These are phyloP conservation scores for Tachyglossus aculeatus DNA, from an alignment of 2,797 vertebrate genomes.

Conservation along the genomic window DNA sequence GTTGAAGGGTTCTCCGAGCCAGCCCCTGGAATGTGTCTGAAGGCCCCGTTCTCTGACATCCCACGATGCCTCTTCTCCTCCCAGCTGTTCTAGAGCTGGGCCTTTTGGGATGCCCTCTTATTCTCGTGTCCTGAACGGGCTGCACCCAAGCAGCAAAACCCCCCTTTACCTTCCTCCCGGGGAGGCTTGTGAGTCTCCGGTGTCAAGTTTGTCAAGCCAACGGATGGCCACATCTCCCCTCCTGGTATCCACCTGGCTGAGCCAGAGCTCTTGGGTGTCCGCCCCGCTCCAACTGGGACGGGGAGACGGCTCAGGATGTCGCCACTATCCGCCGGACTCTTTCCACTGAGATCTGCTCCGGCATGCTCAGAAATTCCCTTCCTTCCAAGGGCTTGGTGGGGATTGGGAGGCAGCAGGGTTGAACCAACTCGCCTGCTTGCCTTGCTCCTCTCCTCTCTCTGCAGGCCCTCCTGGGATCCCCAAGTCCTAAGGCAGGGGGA, in stretches of 20 bases:
- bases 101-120: neutral
- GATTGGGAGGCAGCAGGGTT: too few species aligned
- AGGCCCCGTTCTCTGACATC: neutral
- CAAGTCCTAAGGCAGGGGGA: too few species aligned
- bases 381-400: conserved; percentile 47
- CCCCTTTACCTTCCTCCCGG: neutral
- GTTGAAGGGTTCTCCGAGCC: neutral
- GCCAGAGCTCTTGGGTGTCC: neutral
- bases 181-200: neutral
- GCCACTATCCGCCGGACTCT: conserved; percentile 18
- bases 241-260: neutral
- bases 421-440: too few species aligned
- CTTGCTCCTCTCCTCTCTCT: too few species aligned
- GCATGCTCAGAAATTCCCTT: conserved; percentile 37
- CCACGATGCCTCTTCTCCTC: neutral
- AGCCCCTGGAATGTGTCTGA: neutral
- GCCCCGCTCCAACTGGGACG: neutral
- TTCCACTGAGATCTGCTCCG: neutral
- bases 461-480: too few species aligned
- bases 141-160: neutral
- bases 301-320: neutral
- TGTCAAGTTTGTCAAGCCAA: conserved; percentile 6
- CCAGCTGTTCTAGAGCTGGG: neutral
- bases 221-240: neutral
- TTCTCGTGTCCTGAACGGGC: neutral